Percentiles rank a stretch among this genome's conserved stretches.
These are phyloP conservation scores for Drosophila hamatofila DNA, from an alignment of 2,888 invertebrate genomes.

Conservation along the genomic window DNA sequence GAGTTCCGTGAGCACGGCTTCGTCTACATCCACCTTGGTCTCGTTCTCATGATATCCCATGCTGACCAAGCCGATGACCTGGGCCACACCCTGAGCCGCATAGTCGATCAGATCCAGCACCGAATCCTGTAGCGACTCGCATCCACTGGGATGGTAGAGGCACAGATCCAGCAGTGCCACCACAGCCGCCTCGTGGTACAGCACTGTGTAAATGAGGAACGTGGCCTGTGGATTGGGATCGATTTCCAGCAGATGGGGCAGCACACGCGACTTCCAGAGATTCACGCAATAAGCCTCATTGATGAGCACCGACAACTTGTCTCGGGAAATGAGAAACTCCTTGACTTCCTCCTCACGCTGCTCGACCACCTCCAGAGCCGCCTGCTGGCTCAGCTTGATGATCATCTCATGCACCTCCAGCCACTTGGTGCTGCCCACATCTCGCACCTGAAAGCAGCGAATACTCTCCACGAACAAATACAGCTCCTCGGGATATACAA, in stretches of 20 bases:
- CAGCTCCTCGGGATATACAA: conserved; percentile 89
- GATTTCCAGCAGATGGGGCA: conserved; percentile 90
- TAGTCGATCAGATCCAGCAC: conserved; percentile 94
- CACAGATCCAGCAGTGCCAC: conserved; percentile 93
- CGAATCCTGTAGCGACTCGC: conserved; percentile 91
- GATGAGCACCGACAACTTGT: conserved; percentile 88
- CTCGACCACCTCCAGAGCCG: conserved; percentile 91
- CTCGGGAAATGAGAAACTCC: conserved; percentile 89
- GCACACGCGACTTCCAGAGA: conserved; percentile 93
- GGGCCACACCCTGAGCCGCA: conserved; percentile 89
- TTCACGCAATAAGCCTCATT: conserved; percentile 93
- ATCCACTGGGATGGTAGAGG: conserved; percentile 92
- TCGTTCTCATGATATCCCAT: conserved; percentile 83
- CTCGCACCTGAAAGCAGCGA: conserved; percentile 88
- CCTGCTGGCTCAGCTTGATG: conserved; percentile 95
- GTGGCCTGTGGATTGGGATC: conserved; percentile 89
- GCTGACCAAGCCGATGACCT: conserved; percentile 87
- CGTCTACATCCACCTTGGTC: conserved; percentile 85
- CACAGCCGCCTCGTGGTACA: conserved; percentile 92
- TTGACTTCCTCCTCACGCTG: conserved; percentile 94
- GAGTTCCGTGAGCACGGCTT: conserved; percentile 87
- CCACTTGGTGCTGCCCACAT: conserved; percentile 92
- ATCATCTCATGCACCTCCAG: conserved; percentile 92
- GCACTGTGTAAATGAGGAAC: conserved; percentile 92
- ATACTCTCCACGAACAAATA: conserved; percentile 91